Evolutionary conservation across 2,888 invertebrate genomes (phyloP).

Genomic region (Sisyra terminalis): DNA sequence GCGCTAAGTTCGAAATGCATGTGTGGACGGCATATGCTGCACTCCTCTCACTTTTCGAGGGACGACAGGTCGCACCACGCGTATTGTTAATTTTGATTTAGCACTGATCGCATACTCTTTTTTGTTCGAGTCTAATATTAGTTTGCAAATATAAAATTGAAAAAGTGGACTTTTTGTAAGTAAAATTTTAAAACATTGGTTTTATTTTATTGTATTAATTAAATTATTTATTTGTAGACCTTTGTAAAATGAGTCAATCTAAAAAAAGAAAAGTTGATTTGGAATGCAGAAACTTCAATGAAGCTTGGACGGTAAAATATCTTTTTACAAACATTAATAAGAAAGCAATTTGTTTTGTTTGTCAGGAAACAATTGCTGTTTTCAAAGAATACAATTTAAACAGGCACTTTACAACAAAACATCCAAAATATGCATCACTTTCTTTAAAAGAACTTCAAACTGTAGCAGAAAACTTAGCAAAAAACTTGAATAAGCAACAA

Average conservation of each 20-base stretch:
- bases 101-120: too few species aligned
- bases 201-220: not conserved
- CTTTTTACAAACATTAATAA: conserved; percentile 2
- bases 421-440: conserved; percentile 8
- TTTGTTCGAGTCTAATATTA: too few species aligned
- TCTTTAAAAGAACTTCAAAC: conserved; percentile 8
- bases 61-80: too few species aligned
- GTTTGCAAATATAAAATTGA: too few species aligned
- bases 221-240: not conserved
- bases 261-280: conserved; percentile 2
- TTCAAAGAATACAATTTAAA: conserved; percentile 1
- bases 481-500: conserved; percentile 8
- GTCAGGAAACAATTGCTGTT: not conserved
- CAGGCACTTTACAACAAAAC: conserved; percentile 6
- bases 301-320: not conserved
- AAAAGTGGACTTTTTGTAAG: not conserved
- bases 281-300: not conserved
- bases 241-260: not conserved
- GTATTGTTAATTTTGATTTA: too few species aligned
- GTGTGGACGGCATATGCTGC: too few species aligned
- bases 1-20: too few species aligned
- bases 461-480: conserved; percentile 8
- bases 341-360: not conserved
- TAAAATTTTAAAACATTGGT: not conserved
- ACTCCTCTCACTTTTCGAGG: too few species aligned